Base-by-base conservation (phyloP, 1,140 invertebrate species). In the Papilio machaon region DNA sequence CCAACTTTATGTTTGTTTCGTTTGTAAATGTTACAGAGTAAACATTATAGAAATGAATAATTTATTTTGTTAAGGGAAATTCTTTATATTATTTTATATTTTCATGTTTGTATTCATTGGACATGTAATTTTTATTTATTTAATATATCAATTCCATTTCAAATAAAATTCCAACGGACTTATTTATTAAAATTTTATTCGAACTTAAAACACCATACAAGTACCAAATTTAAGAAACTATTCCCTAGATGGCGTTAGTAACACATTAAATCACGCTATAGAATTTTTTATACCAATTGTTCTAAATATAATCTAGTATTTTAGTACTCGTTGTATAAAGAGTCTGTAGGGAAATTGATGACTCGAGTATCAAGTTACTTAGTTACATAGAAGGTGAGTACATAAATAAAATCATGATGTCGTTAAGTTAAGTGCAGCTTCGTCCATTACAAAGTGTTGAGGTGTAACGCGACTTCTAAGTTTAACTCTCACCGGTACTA, bases 21-120 rank as follows among this genome's bases (percentile, higher is more conserved):
- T 58, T 30, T 64, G 60, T 13, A 64, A 64, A 64, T 64, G 23
- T 64, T 64, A 64, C 60, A 7, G 23, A 64, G 60, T 64, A 64
- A 64, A 64, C 60, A 64, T 64, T 64, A 10, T 30, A 64, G 23
- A 64, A 64, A 23, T 3, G 3, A 30, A 58, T 9, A 64, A 9
- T 64, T 64, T 10, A 64, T 64, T 64, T 30, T 30, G 5, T 30
- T 64, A 30, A 64, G 5, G 60, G 30, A 19, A 58, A 58, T n/a
- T 58, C 17, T 58, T n/a, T n/a, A 17, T 58, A 0, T 9, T 3
- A 58, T 17, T 17, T n/a, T 17, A 52, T 13, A 11, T n/a, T 58
- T 58, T 58, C 54, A 58, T 58, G 0, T 58, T 58, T 58, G 54
- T 58, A n/a, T n/a, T n/a, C 47, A 52, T 13, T 15, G 49, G 23